Evolutionary conservation across 2,113 vertebrate genomes (phyloP), one percentile per base, ranked within the genome.

Genomic region (Lophius piscatorius): DNA sequence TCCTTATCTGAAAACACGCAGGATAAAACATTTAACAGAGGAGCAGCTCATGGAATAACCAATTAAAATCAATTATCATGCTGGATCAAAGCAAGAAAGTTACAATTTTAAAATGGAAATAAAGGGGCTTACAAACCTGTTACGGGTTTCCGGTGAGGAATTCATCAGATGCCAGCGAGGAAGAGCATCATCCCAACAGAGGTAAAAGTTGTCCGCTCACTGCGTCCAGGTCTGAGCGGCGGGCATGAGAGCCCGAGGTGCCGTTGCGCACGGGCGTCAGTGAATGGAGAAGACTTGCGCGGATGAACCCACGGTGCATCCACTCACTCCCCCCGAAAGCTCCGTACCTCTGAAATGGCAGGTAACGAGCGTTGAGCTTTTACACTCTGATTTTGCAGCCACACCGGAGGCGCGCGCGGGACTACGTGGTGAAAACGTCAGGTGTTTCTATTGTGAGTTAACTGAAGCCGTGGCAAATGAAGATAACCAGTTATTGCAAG

Each of bases 151-250:
- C 57, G 58, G 51, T 33, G 67, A 47, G 56, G 69, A 47, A 82
- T 70, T 65, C 80, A 85, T 83, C 51, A 64, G 81, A 76, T 56
- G 69, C 68, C 86, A 77, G 61, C 13, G 45, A 66, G 61, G 39
- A 63, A 62, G 54, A 55, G 42, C 70, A 70, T 48, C 74, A 34
- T 71, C 81, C 64, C 45, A 13, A 48, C 36, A 21, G 41, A 69
- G 69, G 52, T 63, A n/a, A 80, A 85, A 90, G 51, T 89, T 89
- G 69, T 63, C 66, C 70, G 50, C 33, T 68, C 51, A 49, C 38
- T 41, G 31, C 18, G 51, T 72, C 56, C 78, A 50, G 71, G 40
- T 2, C 34, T 6, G 48, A 38, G 36, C 26, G 29, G 24, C 29
- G 33, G 41, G 63, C 42, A n/a, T n/a, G n/a, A n/a, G n/a, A 1